Evolutionary conservation across 1,140 invertebrate species (phyloP).

Genomic region (Ceratosolen fusciceps): DNA sequence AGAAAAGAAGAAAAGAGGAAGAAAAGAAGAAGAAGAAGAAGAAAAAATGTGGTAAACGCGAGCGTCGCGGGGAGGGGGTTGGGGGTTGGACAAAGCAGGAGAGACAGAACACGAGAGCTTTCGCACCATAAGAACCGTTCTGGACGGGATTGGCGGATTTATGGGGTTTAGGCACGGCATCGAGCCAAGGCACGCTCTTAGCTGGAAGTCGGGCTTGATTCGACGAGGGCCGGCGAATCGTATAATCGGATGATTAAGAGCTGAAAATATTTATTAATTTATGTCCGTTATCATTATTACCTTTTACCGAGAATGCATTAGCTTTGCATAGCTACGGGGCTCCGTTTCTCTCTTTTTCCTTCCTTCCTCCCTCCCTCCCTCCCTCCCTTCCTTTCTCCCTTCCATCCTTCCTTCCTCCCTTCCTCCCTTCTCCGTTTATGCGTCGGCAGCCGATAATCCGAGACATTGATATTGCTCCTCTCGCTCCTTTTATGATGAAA

Average conservation of each 20-base stretch:
- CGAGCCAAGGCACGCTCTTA: slow-evolving; percentile 59
- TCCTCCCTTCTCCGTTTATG: too few relatives aligned
- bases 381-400: too few relatives aligned
- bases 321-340: too few relatives aligned
- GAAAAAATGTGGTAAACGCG: slow-evolving; percentile 35
- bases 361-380: too few relatives aligned
- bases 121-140: slow-evolving; percentile 61
- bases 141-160: slow-evolving; percentile 65
- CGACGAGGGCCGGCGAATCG: background rate
- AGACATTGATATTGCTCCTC: too few relatives aligned
- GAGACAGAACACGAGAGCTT: slow-evolving; percentile 61
- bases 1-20: background rate
- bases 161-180: slow-evolving; percentile 63
- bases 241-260: background rate
- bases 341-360: too few relatives aligned
- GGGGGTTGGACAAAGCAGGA: too few relatives aligned
- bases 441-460: too few relatives aligned
- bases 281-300: slow-evolving; percentile 9
- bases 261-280: slow-evolving; percentile 35
- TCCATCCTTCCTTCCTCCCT: too few relatives aligned
- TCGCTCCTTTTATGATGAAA: too few relatives aligned
- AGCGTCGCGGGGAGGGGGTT: too few relatives aligned
- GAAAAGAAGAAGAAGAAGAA: slow-evolving; percentile 21
- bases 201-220: background rate
- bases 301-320: slow-evolving; percentile 9